Conservation (phyloP, 1,140 invertebrate genomes). For the Venturia canescens region DNA sequence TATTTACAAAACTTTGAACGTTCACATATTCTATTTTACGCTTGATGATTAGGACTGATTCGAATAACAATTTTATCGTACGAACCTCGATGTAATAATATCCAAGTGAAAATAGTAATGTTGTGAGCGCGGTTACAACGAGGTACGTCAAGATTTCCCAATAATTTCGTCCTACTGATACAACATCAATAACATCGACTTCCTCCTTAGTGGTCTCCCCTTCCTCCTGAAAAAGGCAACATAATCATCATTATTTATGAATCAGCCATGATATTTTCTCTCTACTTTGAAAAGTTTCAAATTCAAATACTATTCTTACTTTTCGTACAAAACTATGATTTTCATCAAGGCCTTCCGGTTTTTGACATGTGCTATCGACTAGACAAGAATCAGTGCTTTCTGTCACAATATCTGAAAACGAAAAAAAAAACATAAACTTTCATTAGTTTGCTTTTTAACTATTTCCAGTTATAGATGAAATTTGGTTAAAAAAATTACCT, state of each 20-base stretch:
- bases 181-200: slow-evolving; percentile 52
- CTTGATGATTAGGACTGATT: too few relatives aligned
- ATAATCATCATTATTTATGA: background rate
- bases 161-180: slow-evolving; percentile 59
- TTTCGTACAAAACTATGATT: slow-evolving; percentile 34
- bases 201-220: slow-evolving; percentile 53
- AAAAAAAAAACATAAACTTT: too few relatives aligned
- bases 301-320: slow-evolving; percentile 17
- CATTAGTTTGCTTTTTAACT: too few relatives aligned
- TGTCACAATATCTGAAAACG: background rate
- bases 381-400: background rate
- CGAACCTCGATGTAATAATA: slow-evolving; percentile 84
- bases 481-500: background rate
- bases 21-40: too few relatives aligned
- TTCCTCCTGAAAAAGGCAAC: slow-evolving; percentile 17
- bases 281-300: background rate
- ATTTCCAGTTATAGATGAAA: too few relatives aligned
- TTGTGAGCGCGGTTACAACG: slow-evolving; percentile 81
- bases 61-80: too few relatives aligned
- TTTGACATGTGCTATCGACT: background rate
- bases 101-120: slow-evolving; percentile 84
- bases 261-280: too few relatives aligned
- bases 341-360: background rate
- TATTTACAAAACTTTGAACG: background rate
- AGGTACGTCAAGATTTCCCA: slow-evolving; percentile 70